phyloP scores from a whole-genome alignment of 2,797 vertebrate genomes.

The Pelodytes ibericus region DNA sequence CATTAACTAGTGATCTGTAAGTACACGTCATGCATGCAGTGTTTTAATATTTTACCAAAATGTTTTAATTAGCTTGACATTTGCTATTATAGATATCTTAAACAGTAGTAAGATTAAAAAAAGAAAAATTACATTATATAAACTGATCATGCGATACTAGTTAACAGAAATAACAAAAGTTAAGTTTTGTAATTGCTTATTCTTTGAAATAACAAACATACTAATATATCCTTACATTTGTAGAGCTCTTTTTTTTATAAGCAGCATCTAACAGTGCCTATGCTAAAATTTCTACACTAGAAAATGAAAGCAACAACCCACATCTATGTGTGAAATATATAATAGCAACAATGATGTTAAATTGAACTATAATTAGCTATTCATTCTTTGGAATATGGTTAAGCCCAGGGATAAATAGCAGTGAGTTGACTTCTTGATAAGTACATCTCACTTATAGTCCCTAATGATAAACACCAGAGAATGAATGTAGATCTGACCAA shows the following conservation, averaged over 20 bases:
- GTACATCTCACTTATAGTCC: constrained; percentile 46
- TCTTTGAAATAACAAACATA: background rate
- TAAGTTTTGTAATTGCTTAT: background rate
- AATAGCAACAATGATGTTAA: constrained; percentile 12
- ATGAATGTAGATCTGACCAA: constrained; percentile 36
- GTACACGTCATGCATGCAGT: no score
- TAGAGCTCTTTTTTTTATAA: background rate
- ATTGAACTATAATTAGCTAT: constrained; percentile 41
- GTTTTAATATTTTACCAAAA: no score
- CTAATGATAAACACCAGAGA: constrained; percentile 37
- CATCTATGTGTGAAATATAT: constrained; percentile 1
- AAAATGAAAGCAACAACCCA: no score
- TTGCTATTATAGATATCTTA: no score
- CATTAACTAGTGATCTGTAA: no score
- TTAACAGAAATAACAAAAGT: background rate
- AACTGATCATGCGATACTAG: no score
- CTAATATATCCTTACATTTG: background rate
- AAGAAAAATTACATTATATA: no score
- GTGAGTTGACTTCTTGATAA: constrained; percentile 31
- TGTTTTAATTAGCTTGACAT: no score
- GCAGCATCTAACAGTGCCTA: background rate
- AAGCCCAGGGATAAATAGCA: constrained; percentile 17
- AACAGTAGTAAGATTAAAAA: no score
- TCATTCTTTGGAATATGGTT: constrained; percentile 28
- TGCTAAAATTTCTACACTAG: background rate